Percentiles rank a stretch among this genome's conserved stretches.
These are phyloP conservation scores for Spizella passerina DNA, from an alignment of 2,797 vertebrate genomes.

Conservation along the genomic window DNA sequence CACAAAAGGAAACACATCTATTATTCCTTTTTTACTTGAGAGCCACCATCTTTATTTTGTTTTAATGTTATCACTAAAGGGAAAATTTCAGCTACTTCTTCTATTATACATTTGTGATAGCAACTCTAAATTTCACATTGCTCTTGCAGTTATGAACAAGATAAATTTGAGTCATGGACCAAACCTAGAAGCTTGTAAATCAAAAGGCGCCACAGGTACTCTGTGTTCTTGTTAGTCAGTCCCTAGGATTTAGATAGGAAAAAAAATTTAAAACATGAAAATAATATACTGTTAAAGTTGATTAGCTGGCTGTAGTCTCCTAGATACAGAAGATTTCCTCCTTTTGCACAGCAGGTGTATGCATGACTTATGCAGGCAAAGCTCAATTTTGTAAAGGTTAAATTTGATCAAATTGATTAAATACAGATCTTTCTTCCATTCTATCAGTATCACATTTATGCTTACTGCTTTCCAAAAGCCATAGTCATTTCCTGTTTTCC, in stretches of 20 bases:
- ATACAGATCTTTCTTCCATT: slow-evolving; percentile 59
- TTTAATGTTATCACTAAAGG: background rate
- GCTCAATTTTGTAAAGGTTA: slow-evolving; percentile 72
- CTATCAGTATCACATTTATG: slow-evolving; percentile 35
- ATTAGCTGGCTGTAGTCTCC: slow-evolving; percentile 70
- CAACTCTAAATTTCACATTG: slow-evolving; percentile 27
- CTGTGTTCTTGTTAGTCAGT: slow-evolving; percentile 60
- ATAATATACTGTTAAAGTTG: slow-evolving; percentile 70
- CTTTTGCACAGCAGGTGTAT: slow-evolving; percentile 67
- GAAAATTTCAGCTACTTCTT: background rate
- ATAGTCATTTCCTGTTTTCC: background rate
- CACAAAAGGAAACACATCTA: background rate
- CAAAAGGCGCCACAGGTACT: slow-evolving; percentile 54
- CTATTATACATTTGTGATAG: background rate
- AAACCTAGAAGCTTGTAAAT: slow-evolving; percentile 51
- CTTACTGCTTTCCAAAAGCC: slow-evolving; percentile 44
- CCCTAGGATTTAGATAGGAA: slow-evolving; percentile 49
- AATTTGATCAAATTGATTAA: slow-evolving; percentile 76
- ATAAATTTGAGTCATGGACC: slow-evolving; percentile 13
- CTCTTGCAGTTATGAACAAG: slow-evolving; percentile 31
- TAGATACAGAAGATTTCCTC: slow-evolving; percentile 64
- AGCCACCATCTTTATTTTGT: background rate
- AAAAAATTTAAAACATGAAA: slow-evolving; percentile 58
- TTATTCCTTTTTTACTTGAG: background rate
- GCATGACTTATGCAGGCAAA: slow-evolving; percentile 68